Percentiles rank a stretch among this genome's conserved stretches.
phyloP scores from a whole-genome alignment of 2,888 invertebrate species.

The Trachelus stipa region DNA sequence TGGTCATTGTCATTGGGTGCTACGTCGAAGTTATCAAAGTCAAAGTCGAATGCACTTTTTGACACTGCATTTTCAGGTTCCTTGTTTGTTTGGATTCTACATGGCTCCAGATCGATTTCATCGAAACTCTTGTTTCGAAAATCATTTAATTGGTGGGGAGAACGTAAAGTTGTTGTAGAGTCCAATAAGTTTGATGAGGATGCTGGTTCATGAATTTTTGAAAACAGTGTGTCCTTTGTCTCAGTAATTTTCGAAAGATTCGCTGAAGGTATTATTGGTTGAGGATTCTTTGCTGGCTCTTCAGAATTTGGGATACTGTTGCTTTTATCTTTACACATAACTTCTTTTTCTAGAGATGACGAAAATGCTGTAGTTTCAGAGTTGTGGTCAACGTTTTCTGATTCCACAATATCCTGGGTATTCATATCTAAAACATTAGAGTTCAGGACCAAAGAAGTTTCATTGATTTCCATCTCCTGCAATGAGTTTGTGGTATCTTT shows the following conservation, averaged over 20 bases:
- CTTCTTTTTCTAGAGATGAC: background rate
- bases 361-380: background rate
- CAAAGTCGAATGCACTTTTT: conserved; percentile 24
- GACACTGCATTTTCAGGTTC: background rate
- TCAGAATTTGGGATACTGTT: background rate
- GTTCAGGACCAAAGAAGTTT: background rate
- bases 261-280: too few species aligned
- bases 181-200: background rate
- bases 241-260: background rate
- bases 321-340: background rate
- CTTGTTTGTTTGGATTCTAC: background rate
- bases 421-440: background rate
- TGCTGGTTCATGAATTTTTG: background rate
- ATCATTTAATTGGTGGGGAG: background rate
- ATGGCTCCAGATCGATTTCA: background rate
- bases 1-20: conserved; percentile 39
- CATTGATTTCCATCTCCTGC: background rate
- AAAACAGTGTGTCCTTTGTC: background rate
- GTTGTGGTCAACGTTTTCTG: background rate
- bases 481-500: background rate
- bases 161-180: background rate
- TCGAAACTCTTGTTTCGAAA: background rate
- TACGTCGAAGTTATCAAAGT: conserved; percentile 48
- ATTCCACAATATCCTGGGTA: background rate
- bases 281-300: background rate